Conservation (phyloP, 2,797 vertebrate species). For the Micromesistius poutassou region DNA sequence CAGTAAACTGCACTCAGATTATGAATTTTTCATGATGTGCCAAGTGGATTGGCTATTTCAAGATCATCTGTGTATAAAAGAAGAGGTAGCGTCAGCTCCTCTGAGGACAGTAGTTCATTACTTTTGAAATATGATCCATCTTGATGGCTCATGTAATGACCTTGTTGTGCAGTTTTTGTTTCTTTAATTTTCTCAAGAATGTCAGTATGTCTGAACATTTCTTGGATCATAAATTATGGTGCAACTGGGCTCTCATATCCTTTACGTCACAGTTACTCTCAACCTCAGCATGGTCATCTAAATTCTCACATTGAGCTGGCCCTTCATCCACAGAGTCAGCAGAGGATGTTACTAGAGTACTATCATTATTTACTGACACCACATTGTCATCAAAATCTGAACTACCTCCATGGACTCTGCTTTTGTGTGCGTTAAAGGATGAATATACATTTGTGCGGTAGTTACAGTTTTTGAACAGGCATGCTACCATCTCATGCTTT, state of each 20-base stretch:
- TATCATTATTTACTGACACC: not conserved
- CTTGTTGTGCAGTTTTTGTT: not conserved
- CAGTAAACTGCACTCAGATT: not conserved
- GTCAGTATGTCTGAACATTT: slow-evolving; percentile 13
- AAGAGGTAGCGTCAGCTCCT: not conserved
- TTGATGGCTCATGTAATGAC: slow-evolving; percentile 13
- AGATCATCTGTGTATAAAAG: slow-evolving; percentile 9
- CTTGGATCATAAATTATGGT: not conserved
- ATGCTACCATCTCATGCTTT: not conserved
- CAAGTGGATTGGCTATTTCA: not conserved
- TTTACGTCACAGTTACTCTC: not conserved
- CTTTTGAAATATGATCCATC: slow-evolving; percentile 10
- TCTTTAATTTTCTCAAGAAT: slow-evolving; percentile 29
- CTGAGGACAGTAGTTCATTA: not conserved
- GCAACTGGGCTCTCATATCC: not conserved
- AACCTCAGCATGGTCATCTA: not conserved
- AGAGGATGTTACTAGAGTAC: not conserved
- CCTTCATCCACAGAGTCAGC: not conserved
- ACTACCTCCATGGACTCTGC: not conserved
- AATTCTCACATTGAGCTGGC: not conserved
- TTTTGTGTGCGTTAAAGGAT: not conserved
- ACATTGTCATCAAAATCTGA: not conserved
- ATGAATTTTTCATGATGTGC: not conserved
- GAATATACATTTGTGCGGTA: not conserved
- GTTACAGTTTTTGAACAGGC: too few relatives aligned